Evolutionary conservation across 2,797 vertebrate species (phyloP).

Genomic region (Thamnophis elegans): DNA sequence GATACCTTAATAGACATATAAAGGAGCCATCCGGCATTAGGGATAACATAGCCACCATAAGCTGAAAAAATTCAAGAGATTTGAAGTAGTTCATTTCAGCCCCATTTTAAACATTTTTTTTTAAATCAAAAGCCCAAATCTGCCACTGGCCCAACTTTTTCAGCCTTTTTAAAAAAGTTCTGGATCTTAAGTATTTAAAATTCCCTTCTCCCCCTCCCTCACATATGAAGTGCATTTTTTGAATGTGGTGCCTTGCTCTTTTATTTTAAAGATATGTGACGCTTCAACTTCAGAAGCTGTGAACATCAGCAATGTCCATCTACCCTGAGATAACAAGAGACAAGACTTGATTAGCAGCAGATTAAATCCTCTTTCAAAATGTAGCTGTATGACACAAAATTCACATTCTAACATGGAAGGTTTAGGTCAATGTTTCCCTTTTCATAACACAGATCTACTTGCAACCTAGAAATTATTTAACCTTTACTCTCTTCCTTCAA

Average conservation of each 20-base stretch:
- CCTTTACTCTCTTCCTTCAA: neutral
- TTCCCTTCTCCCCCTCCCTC: neutral
- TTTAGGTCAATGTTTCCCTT: neutral
- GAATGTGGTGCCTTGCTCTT: conserved; percentile 10
- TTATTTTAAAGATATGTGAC: conserved; percentile 32
- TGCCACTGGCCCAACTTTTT: neutral
- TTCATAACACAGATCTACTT: neutral
- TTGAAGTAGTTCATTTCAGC: neutral
- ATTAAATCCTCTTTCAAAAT: neutral
- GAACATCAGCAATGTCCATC: conserved; percentile 31
- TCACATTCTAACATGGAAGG: neutral
- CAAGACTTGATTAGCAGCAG: conserved; percentile 4
- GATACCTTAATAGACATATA: neutral
- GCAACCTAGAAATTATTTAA: neutral
- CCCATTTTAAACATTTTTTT: conserved; percentile 16
- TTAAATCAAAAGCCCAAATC: conserved; percentile 23
- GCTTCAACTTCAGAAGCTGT: conserved; percentile 26
- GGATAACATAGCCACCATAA: neutral
- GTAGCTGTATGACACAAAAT: neutral
- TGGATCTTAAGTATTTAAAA: conserved; percentile 12
- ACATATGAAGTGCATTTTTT: conserved; percentile 35
- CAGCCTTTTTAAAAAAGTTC: neutral
- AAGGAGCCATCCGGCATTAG: neutral
- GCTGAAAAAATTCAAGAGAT: neutral
- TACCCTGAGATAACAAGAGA: conserved; percentile 46